Conservation (phyloP, 1,140 invertebrate genomes). For the Papilio aristodemus region DNA sequence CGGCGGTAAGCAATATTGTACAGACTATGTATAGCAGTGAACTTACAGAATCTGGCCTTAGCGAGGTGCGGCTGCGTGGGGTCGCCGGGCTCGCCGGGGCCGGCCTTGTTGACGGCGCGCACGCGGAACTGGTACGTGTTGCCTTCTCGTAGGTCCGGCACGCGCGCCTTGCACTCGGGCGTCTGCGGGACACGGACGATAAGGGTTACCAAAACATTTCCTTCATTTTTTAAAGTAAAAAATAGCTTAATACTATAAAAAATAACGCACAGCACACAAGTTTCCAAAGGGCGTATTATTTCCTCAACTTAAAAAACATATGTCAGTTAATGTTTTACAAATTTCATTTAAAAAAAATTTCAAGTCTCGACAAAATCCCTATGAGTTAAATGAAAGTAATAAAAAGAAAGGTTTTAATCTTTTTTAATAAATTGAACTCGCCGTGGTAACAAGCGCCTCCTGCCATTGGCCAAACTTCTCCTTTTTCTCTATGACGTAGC, state of each 20-base stretch:
- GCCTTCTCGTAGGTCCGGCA: slow-evolving; percentile 93
- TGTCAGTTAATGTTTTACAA: no score
- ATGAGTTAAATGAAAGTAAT: no score
- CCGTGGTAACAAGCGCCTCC: slow-evolving; percentile 90
- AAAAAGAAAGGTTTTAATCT: slow-evolving; percentile 43
- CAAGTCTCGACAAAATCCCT: no score
- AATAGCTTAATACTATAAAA: background rate
- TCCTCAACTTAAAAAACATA: no score
- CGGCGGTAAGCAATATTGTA: no score
- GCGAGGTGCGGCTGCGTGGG: slow-evolving; percentile 92
- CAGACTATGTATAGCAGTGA: slow-evolving; percentile 19
- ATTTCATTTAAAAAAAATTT: no score
- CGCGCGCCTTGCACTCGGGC: slow-evolving; percentile 89
- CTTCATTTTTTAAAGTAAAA: no score
- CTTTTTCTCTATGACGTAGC: slow-evolving; percentile 98
- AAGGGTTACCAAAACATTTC: slow-evolving; percentile 7
- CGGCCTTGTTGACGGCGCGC: slow-evolving; percentile 96
- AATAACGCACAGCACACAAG: no score
- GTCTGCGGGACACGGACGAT: slow-evolving; percentile 74
- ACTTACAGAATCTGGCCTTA: slow-evolving; percentile 94
- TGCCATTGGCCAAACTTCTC: slow-evolving; percentile 96
- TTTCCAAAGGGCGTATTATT: no score
- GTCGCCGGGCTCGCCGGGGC: slow-evolving; percentile 93
- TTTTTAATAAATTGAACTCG: no score
- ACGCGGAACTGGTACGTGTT: slow-evolving; percentile 96